phyloP scores from a whole-genome alignment of 2,113 vertebrate species.

The Siphamia tubifer region DNA sequence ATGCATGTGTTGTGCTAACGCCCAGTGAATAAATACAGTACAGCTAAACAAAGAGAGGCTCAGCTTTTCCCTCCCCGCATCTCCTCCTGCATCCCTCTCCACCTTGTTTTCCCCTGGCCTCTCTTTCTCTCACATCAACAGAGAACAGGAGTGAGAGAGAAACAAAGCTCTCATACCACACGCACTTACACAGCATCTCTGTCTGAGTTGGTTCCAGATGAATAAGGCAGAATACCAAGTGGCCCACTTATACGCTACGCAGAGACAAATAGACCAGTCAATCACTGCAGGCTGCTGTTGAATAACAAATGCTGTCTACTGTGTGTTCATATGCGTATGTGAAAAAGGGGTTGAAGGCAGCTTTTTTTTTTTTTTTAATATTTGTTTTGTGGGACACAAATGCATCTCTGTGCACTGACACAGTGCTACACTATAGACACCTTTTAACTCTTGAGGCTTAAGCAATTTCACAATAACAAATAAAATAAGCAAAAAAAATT shows the following conservation, averaged over 20 bases:
- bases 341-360: background rate
- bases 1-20: conserved; percentile 27
- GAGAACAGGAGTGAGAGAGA: conserved; percentile 26
- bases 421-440: conserved; percentile 21
- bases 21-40: conserved; percentile 5
- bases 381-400: too few species aligned
- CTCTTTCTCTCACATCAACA: conserved; percentile 19
- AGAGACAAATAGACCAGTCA: conserved; percentile 77
- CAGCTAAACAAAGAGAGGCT: conserved; percentile 37
- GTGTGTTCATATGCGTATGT: conserved; percentile 2
- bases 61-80: conserved; percentile 1
- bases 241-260: conserved; percentile 71
- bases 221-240: conserved; percentile 78
- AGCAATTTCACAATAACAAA: too few species aligned
- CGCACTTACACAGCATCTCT: conserved; percentile 66
- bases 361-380: too few species aligned
- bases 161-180: conserved; percentile 54
- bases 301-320: conserved; percentile 64
- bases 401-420: conserved; percentile 10
- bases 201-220: conserved; percentile 68
- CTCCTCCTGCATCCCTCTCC: background rate
- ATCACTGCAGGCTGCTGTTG: conserved; percentile 64
- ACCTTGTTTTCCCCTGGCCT: background rate
- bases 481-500: too few species aligned
- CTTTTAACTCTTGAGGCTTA: too few species aligned